A percentile compares a stretch with the other conserved stretches of the same genome.
These are phyloP conservation scores for cat (Felis catus) DNA, from an alignment of 2,113 vertebrate genomes.

Conservation along the genomic window DNA sequence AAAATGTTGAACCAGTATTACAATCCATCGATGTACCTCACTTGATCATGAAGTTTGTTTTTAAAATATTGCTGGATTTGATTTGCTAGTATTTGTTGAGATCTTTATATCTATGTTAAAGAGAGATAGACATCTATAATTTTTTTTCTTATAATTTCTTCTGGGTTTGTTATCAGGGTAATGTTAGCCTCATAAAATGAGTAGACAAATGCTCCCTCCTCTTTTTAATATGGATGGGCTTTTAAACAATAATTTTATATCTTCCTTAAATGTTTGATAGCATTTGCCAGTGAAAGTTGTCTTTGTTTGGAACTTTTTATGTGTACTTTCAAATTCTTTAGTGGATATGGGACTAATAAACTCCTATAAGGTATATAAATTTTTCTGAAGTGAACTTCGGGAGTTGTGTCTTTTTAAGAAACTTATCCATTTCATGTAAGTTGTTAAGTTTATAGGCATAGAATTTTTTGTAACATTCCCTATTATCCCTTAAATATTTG, in stretches of 20 bases:
- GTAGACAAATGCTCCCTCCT: neutral
- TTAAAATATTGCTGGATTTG: neutral
- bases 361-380: neutral
- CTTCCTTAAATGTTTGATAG: neutral
- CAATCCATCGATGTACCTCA: neutral
- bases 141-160: neutral
- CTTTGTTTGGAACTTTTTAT: neutral
- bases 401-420: neutral
- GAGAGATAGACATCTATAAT: neutral
- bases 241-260: neutral
- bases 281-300: neutral
- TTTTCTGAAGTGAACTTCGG: neutral
- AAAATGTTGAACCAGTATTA: neutral
- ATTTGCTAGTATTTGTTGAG: neutral
- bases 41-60: neutral
- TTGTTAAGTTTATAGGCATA: neutral
- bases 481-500: conserved; percentile 2
- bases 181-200: neutral
- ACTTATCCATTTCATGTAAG: neutral
- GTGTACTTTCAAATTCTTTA: neutral
- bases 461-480: neutral
- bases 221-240: neutral
- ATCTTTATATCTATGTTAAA: neutral
- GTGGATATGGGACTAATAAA: neutral
- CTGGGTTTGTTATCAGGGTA: neutral